Evolutionary conservation across 2,113 vertebrate genomes (phyloP), one percentile per base, ranked within the genome.

Genomic region (Felis chaus): DNA sequence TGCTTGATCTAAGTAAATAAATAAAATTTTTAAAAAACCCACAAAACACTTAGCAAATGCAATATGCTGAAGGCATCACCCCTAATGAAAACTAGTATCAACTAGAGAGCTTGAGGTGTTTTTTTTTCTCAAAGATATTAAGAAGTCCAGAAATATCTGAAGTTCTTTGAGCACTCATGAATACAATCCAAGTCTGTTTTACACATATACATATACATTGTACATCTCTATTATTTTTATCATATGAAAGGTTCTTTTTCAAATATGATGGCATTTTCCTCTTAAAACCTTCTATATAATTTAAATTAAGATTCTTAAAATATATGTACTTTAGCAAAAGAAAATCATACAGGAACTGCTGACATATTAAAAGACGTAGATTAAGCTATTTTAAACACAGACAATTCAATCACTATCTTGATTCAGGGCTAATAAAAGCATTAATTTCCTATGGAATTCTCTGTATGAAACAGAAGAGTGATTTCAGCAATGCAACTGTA

Each of bases 311-410:
- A 95, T 57, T 95, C 82, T 89, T 25, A 80, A 45, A 41, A 74
- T 45, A 73, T 63, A 81, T 57, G 25, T 82, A 86, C 63, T 16
- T 78, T 81, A 21, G 16, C 76, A 85, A 93, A 96, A 95, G 21
- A 85, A 94, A 97, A 73, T 25, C 45, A 89, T 19, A 88, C 0
- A 65, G 36, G 14, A 85, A 93, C n/a, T 95, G 66, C 27, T 78
- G 12, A 61, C 5, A 82, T 86, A 73, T 27, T 92, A 87, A 89
- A 97, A 94, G 41, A 91, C 25, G 55, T 5, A 90, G 18, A 31
- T 69, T 95, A 88, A 63, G 36, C 29, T 95, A 91, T 78, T 95
- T 89, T 89, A 96, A 96, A 85, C 41, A 94, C 4, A 84, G 48
- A 81, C 13, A 95, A 87, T 66, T 91, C 33, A 92, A 83, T 92